These are phyloP conservation scores for Furcifer pardalis DNA, from an alignment of 2,797 vertebrate species.

Conservation along the genomic window DNA sequence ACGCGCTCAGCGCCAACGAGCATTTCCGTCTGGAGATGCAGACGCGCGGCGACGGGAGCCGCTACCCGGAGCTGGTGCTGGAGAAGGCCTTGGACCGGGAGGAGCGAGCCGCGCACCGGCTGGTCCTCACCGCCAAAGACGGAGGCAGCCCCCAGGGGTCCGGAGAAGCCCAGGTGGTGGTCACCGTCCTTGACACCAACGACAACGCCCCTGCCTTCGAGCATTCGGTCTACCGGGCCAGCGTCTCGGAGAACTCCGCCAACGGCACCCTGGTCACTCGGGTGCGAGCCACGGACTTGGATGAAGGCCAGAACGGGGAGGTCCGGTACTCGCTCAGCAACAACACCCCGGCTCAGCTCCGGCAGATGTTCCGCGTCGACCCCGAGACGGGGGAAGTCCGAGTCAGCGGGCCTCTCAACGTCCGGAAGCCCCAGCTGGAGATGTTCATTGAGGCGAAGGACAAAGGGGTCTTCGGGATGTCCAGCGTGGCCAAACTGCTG, in stretches of 20 bases:
- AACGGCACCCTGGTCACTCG: constrained; percentile 72
- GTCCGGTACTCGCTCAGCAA: constrained; percentile 78
- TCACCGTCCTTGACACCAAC: constrained; percentile 79
- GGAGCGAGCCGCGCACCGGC: constrained; percentile 68
- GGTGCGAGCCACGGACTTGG: constrained; percentile 77
- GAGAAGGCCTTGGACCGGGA: constrained; percentile 82
- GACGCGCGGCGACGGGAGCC: constrained; percentile 67
- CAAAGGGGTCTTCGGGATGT: constrained; percentile 72
- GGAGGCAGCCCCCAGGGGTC: constrained; percentile 73
- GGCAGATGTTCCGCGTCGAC: constrained; percentile 76
- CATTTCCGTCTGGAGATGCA: constrained; percentile 75
- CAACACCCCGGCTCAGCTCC: constrained; percentile 67
- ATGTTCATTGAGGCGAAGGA: constrained; percentile 78
- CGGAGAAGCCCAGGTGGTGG: constrained; percentile 62
- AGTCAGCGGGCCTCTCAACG: constrained; percentile 68
- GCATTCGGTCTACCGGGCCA: constrained; percentile 73
- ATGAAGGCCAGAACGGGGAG: constrained; percentile 79
- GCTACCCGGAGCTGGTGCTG: constrained; percentile 78
- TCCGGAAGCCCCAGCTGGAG: constrained; percentile 71
- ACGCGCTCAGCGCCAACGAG: constrained; percentile 72
- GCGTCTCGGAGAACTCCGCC: constrained; percentile 76
- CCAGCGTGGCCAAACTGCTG: constrained; percentile 76
- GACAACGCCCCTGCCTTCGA: constrained; percentile 80
- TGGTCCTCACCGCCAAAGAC: constrained; percentile 77
- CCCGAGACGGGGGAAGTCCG: constrained; percentile 77